Base-by-base conservation (phyloP, 2,797 vertebrate species). In the Molossus alvarezi region DNA sequence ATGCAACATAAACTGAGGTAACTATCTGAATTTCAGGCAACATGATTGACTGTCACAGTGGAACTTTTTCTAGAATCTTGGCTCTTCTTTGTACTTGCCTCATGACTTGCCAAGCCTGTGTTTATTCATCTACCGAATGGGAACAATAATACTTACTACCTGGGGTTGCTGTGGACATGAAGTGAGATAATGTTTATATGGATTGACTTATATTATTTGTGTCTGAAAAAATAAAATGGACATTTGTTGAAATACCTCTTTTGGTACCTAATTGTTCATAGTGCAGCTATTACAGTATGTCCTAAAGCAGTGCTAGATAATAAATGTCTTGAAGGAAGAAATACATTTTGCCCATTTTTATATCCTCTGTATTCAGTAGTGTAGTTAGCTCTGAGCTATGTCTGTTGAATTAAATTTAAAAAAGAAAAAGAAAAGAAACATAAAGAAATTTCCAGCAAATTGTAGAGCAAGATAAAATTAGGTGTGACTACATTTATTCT, bases 271-370 rank as follows among this genome's bases (percentile, higher is more conserved):
- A 12, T 6, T 88, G 17, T 15, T 79, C 41, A 33, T 1, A 73
- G 23, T 29, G 2, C 4, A 93, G 9, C 17, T 89, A 85, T 92
- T 94, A 29, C 75, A 53, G 90, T 88, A n/a, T 86, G 23, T 3
- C 15, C 41, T 71, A 60, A 86, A 87, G 45, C 6, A 65, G 14
- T 82, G 37, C 6, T 88, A 55, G 37, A 57, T 79, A 90, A 93
- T 77, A 95, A 93, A 83, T 96, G 29, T 12, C 45, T 62, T 84
- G 20, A 85, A n/a, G 37, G n/a, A 93, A 91, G 48, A 88, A 81
- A 86, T 9, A 15, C 5, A 53, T 91, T 88, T 97, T 86, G 53
- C 4, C 1, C 9, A 51, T 73, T 5, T 76, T 91, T 90, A 17
- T 84, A 48, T 64, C 3, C 73, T 76, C 33, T 29, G 15, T 72